Base-by-base conservation (phyloP, 2,888 invertebrate species). In the Hypomecis punctinalis region DNA sequence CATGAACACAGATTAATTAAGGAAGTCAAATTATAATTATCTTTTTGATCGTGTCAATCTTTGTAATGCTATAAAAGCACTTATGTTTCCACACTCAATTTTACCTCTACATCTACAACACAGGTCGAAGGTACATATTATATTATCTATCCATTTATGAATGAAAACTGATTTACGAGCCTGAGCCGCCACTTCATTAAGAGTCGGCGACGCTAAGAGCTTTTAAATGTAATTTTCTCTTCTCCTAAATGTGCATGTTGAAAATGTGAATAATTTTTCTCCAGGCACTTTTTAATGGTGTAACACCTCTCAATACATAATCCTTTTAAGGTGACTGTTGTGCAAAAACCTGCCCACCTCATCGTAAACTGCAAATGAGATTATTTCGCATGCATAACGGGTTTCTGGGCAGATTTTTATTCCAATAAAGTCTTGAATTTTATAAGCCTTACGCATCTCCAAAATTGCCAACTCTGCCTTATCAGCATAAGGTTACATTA, bases 321-420 rank as follows among this genome's bases (percentile, higher is more conserved):
- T 39, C 58, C 55, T 56, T 59, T 49, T 61, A 55, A 52, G 37
- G 49, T 39, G 6, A 53, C 49, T 43, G 37, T 56, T 47, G 37
- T 42, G 45, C 51, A 47, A 59, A 62, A 65, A 46, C 39, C 53
- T 39, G 5, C 13, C 11, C 48, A 55, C 52, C 13, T 57, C 54
- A 51, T 53, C 49, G 52, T 55, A 60, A 57, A 57, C 49, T 51
- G 51, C n/a, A 54, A 54, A 47, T 46, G 37, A 35, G 54, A 51
- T 66, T 53, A 66, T 71, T 56, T 62, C 51, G 59, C 63, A 67
- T 71, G 61, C 62, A 53, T 61, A 67, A 61, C 56, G 42, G 60
- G 63, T 60, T 46, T 54, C 46, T 61, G 10, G 35, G 36, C 45
- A 53, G 53, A 35, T 67, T 67, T 62, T 61, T 67, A 60, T 56